Base-by-base conservation (phyloP, 2,113 vertebrate genomes). In the Mormoops blainvillei region DNA sequence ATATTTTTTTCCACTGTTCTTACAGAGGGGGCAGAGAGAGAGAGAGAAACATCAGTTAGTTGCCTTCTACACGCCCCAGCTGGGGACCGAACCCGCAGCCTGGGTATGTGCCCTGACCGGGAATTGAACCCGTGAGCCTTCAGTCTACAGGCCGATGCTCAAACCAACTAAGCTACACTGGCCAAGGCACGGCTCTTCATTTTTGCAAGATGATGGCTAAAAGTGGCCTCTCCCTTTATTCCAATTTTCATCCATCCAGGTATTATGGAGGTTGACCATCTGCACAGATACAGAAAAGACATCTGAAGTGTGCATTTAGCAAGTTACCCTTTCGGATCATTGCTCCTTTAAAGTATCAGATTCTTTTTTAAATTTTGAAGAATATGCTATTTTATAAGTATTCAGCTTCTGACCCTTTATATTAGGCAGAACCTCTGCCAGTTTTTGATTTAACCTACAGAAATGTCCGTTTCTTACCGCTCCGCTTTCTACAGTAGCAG, bases 311-410 rank as follows among this genome's bases (percentile, higher is more conserved):
- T 71, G 45, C 26, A 1, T 50, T 45, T 28, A 22, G 45, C 7
- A 9, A 52, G 22, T 24, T 38, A 36, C n/a, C 45, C 58, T 41
- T 33, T 33, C n/a, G 11, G 14, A 33, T 24, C 74, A 45, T 80
- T 45, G 36, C 15, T 65, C 4, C 3, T 70, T 80, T n/a, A 58
- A 89, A 88, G 87, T 36, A 10, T 6, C 11, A 22, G 50, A 15
- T 14, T 68, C 68, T 85, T 76, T 68, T 48, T 24, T 24, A 77
- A 20, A 56, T 76, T 50, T 95, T 38, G 33, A 67, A 80, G 65
- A 63, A 36, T 50, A 81, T 19, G 4, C 22, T 68, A 0, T 41
- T 18, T 70, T n/a, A 65, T 24, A 33, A 58, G 77, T 38, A 11
- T 36, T 70, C 36, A 93, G 45, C 18, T 70, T 58, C 50, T 36